These are phyloP conservation scores for Apotomis turbidana DNA, from an alignment of 2,888 invertebrate species.

Conservation along the genomic window DNA sequence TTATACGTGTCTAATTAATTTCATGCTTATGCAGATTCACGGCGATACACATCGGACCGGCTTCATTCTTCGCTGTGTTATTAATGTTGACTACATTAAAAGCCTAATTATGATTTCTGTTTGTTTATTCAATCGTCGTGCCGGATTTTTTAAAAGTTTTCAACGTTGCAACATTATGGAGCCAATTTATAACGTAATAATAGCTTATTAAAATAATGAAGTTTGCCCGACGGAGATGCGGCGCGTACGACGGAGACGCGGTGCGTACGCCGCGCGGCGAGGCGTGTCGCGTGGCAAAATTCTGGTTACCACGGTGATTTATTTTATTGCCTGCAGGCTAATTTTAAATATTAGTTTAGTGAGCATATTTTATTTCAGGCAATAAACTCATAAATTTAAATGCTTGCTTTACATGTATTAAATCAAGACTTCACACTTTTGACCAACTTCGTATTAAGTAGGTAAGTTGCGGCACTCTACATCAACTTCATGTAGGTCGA, in stretches of 20 bases:
- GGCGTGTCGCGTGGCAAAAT: neutral
- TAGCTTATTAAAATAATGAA: constrained; percentile 26
- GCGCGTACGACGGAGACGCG: neutral
- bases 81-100: constrained; percentile 37
- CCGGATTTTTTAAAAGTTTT: constrained; percentile 20
- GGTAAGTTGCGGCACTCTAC: neutral
- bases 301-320: constrained; percentile 26
- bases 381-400: constrained; percentile 34
- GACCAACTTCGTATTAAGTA: constrained; percentile 12
- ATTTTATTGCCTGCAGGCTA: constrained; percentile 23
- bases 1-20: constrained; percentile 40
- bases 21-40: constrained; percentile 41
- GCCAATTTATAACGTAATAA: constrained; percentile 24
- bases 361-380: constrained; percentile 28
- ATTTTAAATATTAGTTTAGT: constrained; percentile 31
- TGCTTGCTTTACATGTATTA: constrained; percentile 9
- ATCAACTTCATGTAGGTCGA: neutral
- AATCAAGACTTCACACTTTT: constrained; percentile 14
- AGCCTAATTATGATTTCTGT: constrained; percentile 37
- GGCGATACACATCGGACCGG: constrained; percentile 37
- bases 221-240: neutral
- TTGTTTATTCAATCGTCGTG: constrained; percentile 37
- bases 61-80: constrained; percentile 29
- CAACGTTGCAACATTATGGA: constrained; percentile 13
- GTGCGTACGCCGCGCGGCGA: constrained; percentile 1